phyloP scores from a whole-genome alignment of 2,113 vertebrate genomes.

The Charadrius vociferus region DNA sequence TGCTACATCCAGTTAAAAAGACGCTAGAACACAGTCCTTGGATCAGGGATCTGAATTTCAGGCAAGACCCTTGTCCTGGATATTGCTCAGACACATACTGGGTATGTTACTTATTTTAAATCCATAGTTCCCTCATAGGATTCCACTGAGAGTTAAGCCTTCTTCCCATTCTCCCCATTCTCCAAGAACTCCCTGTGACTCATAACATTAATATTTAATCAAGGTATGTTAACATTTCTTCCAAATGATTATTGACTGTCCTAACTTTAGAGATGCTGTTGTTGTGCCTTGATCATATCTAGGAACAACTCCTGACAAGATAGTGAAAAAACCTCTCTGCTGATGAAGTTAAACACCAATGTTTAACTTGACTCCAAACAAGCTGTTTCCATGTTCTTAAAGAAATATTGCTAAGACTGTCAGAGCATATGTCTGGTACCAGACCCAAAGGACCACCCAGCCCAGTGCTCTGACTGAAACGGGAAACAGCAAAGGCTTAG shows the following conservation, averaged over 20 bases:
- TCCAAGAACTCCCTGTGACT: conserved; percentile 28
- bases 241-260: conserved; percentile 31
- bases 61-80: neutral
- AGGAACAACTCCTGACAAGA: conserved; percentile 4
- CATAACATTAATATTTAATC: conserved; percentile 47
- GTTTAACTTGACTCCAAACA: conserved; percentile 1
- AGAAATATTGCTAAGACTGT: neutral
- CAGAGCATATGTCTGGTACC: neutral
- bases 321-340: neutral
- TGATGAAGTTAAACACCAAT: neutral
- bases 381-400: neutral
- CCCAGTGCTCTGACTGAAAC: neutral
- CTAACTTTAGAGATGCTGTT: neutral
- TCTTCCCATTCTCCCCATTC: neutral
- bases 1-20: neutral
- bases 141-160: neutral
- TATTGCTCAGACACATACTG: neutral
- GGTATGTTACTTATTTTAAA: neutral
- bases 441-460: neutral
- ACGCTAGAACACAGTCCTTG: neutral
- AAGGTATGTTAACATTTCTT: conserved; percentile 37
- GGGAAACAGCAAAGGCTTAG: neutral
- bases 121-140: neutral
- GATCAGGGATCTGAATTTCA: neutral
- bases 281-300: conserved; percentile 8